A percentile compares a stretch with the other conserved stretches of the same genome.
Evolutionary conservation across 2,113 vertebrate species (phyloP).

Genomic region (Microcebus jonahi): DNA sequence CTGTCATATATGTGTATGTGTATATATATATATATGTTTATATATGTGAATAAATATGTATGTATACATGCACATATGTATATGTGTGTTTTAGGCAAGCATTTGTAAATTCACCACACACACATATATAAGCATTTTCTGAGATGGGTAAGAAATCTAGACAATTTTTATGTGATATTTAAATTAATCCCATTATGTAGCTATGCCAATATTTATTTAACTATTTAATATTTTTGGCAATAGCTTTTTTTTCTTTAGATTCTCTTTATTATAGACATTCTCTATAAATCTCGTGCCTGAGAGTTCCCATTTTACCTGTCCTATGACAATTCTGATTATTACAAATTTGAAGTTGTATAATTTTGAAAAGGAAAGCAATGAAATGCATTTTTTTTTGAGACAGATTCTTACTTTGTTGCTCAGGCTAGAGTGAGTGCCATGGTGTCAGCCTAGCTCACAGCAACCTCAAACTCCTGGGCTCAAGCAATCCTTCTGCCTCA

Average conservation of each 20-base stretch:
- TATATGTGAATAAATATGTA: background rate
- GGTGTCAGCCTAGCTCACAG: no score
- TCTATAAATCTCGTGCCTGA: background rate
- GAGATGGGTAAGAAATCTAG: background rate
- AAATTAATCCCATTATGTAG: background rate
- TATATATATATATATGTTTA: no score
- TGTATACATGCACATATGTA: background rate
- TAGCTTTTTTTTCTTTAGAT: background rate
- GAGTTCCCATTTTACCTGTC: background rate
- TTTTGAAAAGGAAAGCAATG: constrained; percentile 33
- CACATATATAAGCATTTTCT: background rate
- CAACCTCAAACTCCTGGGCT: no score
- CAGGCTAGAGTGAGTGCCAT: no score
- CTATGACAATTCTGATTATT: background rate
- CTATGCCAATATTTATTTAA: background rate
- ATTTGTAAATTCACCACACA: background rate
- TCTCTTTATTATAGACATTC: background rate
- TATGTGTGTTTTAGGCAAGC: background rate
- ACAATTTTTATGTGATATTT: background rate
- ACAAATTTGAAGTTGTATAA: background rate
- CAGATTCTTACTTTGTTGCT: no score
- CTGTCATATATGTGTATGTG: background rate
- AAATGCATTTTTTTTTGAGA: background rate
- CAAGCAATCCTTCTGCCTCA: no score
- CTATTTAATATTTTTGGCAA: background rate